Evolutionary conservation across 2,113 vertebrate species (phyloP), one percentile per base, ranked within the genome.

Genomic region (Varanus salvator): DNA sequence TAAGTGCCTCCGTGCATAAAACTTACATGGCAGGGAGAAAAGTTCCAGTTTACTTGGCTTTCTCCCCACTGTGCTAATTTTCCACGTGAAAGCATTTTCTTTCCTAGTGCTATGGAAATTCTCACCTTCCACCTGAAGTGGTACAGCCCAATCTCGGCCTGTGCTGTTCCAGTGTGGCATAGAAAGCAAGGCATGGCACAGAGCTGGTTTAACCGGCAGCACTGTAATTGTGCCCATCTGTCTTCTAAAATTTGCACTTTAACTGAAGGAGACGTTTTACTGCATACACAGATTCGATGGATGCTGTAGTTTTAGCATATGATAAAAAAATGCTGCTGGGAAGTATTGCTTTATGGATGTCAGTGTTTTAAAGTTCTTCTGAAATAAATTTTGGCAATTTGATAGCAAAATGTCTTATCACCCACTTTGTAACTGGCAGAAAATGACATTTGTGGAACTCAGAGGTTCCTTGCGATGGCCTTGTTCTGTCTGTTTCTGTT

Each of bases 321-420:
- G 93, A 96, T 95, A 93, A 93, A 95, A 44, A 92, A 94, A 78
- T 91, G 89, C 91, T 94, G 90, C 91, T 94, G 89, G 91, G 90
- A 94, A 95, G 90, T 91, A 88, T 89, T 85, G 92, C 95, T 94
- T 95, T 95, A 96, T 94, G 89, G 93, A 96, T 95, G 94, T 94
- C 92, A 86, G 92, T 93, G 94, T 93, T 87, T 94, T 91, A 78
- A 96, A 94, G 87, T 94, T 90, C 91, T 91, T 90, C 92, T 85
- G 93, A 91, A 95, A 95, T 94, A 96, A 96, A 96, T 94, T 69
- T 92, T 91, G 91, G 95, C 95, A 91, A 94, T 95, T 94, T 95
- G 95, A 95, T 80, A 52, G 94, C 90, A 82, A 95, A 94, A 92
- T 84, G 95, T 94, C 94, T 93, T 93, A 94, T 94, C 90, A 90